phyloP scores from a whole-genome alignment of 1,140 invertebrate genomes.

The Cyclargus thomasi region DNA sequence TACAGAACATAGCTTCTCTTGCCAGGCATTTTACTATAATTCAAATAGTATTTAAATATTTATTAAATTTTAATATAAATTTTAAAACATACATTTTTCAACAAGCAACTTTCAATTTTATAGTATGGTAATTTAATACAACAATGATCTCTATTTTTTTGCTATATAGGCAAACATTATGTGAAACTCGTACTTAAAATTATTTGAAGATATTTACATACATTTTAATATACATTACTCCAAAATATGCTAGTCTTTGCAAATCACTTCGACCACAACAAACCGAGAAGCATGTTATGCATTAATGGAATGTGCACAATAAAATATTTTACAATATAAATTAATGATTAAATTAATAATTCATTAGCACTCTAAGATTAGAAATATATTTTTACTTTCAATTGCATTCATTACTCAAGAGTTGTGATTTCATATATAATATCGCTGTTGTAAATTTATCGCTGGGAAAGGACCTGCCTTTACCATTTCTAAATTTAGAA shows the following conservation, averaged over 20 bases:
- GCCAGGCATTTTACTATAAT: neutral
- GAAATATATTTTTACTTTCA: slow-evolving; percentile 60
- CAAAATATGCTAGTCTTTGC: too few relatives aligned
- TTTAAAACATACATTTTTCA: too few relatives aligned
- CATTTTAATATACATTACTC: neutral
- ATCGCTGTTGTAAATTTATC: neutral
- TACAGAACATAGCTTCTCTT: slow-evolving; percentile 55
- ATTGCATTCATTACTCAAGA: slow-evolving; percentile 44
- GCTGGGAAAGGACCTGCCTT: slow-evolving; percentile 11
- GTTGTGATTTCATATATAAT: slow-evolving; percentile 46
- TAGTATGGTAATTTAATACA: too few relatives aligned
- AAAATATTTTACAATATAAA: slow-evolving; percentile 67
- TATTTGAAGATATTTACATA: neutral
- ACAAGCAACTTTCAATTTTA: too few relatives aligned
- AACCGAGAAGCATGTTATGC: slow-evolving; percentile 58
- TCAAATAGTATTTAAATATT: too few relatives aligned
- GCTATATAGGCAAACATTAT: neutral
- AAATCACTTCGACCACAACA: neutral
- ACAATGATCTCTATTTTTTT: too few relatives aligned
- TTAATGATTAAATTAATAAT: slow-evolving; percentile 68
- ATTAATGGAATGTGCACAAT: slow-evolving; percentile 67
- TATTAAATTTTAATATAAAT: too few relatives aligned
- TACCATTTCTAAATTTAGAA: slow-evolving; percentile 11
- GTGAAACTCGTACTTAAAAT: neutral
- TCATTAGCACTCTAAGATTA: slow-evolving; percentile 71